These are phyloP conservation scores for Batillaria attramentaria DNA, from an alignment of 1,140 invertebrate species.

Conservation along the genomic window DNA sequence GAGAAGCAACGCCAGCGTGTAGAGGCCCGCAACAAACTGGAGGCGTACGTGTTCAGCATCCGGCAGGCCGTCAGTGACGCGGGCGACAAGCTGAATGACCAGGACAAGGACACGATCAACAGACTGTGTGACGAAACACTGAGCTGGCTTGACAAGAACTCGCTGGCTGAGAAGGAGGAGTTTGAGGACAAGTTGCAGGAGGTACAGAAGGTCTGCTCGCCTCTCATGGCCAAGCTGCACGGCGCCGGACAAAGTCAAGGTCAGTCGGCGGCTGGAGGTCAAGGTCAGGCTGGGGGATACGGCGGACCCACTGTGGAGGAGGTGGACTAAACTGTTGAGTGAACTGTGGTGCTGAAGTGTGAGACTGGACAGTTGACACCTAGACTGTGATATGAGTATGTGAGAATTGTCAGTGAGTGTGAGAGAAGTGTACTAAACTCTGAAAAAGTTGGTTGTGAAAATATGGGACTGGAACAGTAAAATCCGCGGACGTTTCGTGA, in stretches of 20 bases:
- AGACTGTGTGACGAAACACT: constrained; percentile 94
- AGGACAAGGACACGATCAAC: constrained; percentile 87
- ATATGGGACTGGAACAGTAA: too few species aligned
- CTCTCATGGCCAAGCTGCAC: constrained; percentile 73
- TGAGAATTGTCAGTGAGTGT: too few species aligned
- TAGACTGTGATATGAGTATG: too few species aligned
- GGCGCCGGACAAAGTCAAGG: constrained; percentile 60
- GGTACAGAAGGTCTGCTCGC: constrained; percentile 67
- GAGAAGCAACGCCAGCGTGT: constrained; percentile 89
- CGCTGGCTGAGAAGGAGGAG: constrained; percentile 72
- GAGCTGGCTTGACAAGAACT: constrained; percentile 94
- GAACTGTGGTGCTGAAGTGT: not conserved
- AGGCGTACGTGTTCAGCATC: constrained; percentile 81
- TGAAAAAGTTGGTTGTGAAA: too few species aligned
- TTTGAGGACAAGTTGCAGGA: constrained; percentile 67
- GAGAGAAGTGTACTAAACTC: constrained; percentile 15
- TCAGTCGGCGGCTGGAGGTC: not conserved
- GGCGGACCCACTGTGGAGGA: constrained; percentile 62
- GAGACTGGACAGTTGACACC: too few species aligned
- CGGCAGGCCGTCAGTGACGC: constrained; percentile 87
- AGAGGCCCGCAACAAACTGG: constrained; percentile 81
- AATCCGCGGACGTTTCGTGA: too few species aligned
- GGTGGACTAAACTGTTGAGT: constrained; percentile 57
- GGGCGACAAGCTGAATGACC: constrained; percentile 82
- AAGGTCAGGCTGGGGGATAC: not conserved